Evolutionary conservation across 2,113 vertebrate species (phyloP), one percentile per base, ranked within the genome.

Genomic region (Excalfactoria chinensis): DNA sequence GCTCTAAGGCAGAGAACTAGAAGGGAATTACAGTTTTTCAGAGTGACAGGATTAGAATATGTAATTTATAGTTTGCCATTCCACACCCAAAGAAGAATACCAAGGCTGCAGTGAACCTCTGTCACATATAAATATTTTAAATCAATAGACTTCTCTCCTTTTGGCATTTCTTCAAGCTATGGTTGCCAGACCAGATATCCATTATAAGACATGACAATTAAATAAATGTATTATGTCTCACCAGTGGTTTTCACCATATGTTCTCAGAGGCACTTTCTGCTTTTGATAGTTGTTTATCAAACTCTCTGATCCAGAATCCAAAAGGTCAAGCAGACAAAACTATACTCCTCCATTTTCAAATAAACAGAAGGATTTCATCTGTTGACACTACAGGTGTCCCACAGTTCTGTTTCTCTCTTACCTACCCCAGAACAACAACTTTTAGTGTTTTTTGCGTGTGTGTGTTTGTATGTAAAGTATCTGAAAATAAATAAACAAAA

Each of bases 121-220:
- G 64, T 23, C 71, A 89, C n/a, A 89, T 17, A 64, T 79, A 96
- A 90, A 86, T 92, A 92, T 89, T 94, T 89, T 41, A 91, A 93
- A 92, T 56, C 93, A 87, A 92, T 76, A 87, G 22, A 63, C 13
- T 79, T 59, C 34, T 55, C 5, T 79, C 23, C 20, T 87, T 88
- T 51, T 85, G 71, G 49, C 78, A 67, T 92, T 66, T 82, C 63
- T 90, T 95, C 81, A 86, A 79, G 44, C 44, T 89, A 37, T 58
- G 11, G 28, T 78, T 96, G 92, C 63, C 67, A 90, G 34, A 8
- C n/a, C 32, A 58, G 46, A 79, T 93, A 84, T 56, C 34, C 71
- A 67, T 44, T 70, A 79, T 34, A 90, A 93, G 41, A 15, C 68
- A 63, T 64, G 28, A 85, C 0, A 1, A 93, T 73, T 87, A 90